A percentile compares a stretch with the other conserved stretches of the same genome.
Evolutionary conservation across 2,113 vertebrate genomes (phyloP).

Genomic region (Rhagologus leucostigma): DNA sequence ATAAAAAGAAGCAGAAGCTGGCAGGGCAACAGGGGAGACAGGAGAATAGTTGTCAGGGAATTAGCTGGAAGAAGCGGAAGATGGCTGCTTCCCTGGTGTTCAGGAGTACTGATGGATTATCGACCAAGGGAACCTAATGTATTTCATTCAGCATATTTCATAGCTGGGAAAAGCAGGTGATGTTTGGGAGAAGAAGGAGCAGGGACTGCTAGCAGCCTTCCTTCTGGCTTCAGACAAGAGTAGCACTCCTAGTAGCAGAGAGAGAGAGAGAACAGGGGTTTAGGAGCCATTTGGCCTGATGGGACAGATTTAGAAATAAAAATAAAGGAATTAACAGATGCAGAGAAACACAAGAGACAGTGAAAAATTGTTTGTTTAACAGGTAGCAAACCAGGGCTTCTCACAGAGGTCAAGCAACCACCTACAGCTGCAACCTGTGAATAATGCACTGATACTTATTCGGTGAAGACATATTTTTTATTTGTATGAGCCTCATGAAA

Average conservation of each 20-base stretch:
- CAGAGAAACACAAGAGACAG: neutral
- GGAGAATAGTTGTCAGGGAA: neutral
- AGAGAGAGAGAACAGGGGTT: neutral
- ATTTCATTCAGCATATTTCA: neutral
- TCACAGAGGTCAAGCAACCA: neutral
- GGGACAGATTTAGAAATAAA: neutral
- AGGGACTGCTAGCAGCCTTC: neutral
- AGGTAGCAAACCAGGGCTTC: neutral
- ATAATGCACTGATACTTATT: neutral
- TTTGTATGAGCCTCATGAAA: neutral
- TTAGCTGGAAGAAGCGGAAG: neutral
- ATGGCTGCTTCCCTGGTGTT: neutral
- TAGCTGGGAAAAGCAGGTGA: neutral
- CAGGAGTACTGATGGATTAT: slow-evolving; percentile 21
- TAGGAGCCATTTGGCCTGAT: neutral
- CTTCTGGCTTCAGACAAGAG: neutral
- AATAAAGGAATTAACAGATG: slow-evolving; percentile 1
- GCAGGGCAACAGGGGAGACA: neutral
- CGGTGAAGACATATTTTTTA: neutral
- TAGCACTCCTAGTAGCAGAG: neutral
- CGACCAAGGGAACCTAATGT: neutral
- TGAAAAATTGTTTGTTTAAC: neutral
- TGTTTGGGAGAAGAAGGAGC: neutral
- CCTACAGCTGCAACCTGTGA: neutral
- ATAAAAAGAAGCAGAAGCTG: neutral